Percentiles rank a stretch among this genome's conserved stretches.
These are phyloP conservation scores for Petrocephalus zakoni DNA, from an alignment of 2,113 vertebrate genomes.

Conservation along the genomic window DNA sequence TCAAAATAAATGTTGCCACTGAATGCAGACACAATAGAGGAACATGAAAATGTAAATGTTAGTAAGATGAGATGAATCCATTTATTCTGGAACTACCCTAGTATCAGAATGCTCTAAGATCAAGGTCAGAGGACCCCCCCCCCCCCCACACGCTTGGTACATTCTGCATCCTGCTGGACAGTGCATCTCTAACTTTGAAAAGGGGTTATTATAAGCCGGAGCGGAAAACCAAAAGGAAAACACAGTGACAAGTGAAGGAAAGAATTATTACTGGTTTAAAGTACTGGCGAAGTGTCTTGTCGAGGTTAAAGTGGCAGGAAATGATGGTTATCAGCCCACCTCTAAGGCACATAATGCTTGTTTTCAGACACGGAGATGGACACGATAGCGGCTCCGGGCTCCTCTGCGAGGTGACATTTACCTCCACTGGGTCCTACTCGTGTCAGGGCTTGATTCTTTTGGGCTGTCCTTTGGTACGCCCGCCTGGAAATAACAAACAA, in stretches of 20 bases:
- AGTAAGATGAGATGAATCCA: background rate
- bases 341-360: constrained; percentile 45
- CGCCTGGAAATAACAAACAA: background rate
- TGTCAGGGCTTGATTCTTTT: background rate
- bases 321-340: constrained; percentile 52
- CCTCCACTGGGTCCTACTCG: background rate
- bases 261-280: constrained; percentile 45
- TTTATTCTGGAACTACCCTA: background rate
- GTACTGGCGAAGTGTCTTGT: constrained; percentile 42
- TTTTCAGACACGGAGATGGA: constrained; percentile 26
- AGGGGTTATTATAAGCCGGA: constrained; percentile 39
- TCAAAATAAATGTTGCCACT: background rate
- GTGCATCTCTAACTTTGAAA: constrained; percentile 38
- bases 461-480: background rate
- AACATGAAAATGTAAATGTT: background rate
- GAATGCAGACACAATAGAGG: background rate
- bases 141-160: background rate
- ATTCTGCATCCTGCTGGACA: background rate
- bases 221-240: constrained; percentile 51
- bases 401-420: background rate
- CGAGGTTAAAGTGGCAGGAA: constrained; percentile 45
- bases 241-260: constrained; percentile 42
- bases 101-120: background rate
- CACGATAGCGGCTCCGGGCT: constrained; percentile 15
- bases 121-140: background rate